Conservation (phyloP, 1,140 invertebrate species). For the Chironomus tepperi region DNA sequence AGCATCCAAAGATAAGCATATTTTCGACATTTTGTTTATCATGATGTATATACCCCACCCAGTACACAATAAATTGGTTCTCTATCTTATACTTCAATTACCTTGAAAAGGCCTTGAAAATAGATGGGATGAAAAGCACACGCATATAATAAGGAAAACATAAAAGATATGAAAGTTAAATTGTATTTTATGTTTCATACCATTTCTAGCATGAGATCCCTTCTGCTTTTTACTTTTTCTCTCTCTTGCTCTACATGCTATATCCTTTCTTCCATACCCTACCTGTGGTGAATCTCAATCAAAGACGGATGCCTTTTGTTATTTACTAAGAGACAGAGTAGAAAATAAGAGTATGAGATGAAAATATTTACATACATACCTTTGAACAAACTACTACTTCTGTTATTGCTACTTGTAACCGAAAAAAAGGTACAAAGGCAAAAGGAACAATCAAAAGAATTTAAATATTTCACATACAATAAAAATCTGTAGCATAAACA, state of each 20-base stretch:
- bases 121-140: neutral
- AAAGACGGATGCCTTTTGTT: neutral
- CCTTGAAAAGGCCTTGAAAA: neutral
- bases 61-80: slow-evolving; percentile 1
- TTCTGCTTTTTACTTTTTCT: neutral
- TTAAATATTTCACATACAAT: slow-evolving; percentile 6
- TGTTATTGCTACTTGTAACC: neutral
- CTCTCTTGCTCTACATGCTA: neutral
- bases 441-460: slow-evolving; percentile 6
- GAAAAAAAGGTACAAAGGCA: neutral
- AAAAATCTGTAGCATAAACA: neutral
- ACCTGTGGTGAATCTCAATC: slow-evolving; percentile 11
- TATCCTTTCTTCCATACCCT: neutral
- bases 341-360: neutral
- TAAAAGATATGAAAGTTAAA: neutral
- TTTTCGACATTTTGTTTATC: too few species aligned
- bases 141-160: neutral
- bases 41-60: too few species aligned
- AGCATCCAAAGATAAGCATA: too few species aligned
- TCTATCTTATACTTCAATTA: slow-evolving; percentile 8
- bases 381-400: neutral
- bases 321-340: too few species aligned
- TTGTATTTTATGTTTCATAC: neutral
- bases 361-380: neutral
- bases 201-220: neutral